Percentiles rank a stretch among this genome's conserved stretches.
Conservation (phyloP, 2,113 vertebrate genomes). For the Psammodynastes pulverulentus region DNA sequence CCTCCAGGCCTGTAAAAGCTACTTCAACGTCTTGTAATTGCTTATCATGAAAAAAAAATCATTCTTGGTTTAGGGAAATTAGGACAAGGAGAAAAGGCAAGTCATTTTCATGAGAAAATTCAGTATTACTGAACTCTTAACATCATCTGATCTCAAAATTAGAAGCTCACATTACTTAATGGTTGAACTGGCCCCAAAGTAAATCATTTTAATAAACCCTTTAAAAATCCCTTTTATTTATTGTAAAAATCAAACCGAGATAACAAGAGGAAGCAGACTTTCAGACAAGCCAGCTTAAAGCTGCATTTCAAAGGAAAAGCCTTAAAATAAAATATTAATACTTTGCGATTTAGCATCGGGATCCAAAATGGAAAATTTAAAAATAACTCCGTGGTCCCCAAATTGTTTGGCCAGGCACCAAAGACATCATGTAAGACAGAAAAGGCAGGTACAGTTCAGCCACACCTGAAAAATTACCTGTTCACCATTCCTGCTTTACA, state of each 20-base stretch:
- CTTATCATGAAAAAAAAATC: not conserved
- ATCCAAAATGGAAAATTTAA: not conserved
- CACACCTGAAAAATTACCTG: not conserved
- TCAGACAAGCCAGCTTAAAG: not conserved
- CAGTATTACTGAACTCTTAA: not conserved
- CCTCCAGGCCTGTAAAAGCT: not conserved
- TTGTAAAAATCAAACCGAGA: not conserved
- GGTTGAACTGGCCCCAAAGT: not conserved
- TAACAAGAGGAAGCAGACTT: not conserved
- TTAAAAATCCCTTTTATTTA: not conserved
- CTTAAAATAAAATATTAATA: not conserved
- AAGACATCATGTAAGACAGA: not conserved
- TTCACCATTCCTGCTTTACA: not conserved
- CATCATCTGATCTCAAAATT: not conserved
- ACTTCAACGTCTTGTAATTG: not conserved
- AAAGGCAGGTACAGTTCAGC: not conserved
- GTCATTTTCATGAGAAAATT: not conserved
- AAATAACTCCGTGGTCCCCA: not conserved
- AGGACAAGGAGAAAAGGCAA: not conserved
- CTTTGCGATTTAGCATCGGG: not conserved
- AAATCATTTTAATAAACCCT: not conserved
- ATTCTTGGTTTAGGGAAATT: not conserved
- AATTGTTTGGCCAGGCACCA: not conserved
- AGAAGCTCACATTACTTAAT: not conserved
- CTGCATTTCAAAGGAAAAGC: not conserved